Evolutionary conservation across 2,113 vertebrate genomes (phyloP).

Genomic region (mouse (Mus musculus)): GRCm39 chr15:13968001-13968500

Average conservation of each 20-base stretch:
- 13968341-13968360: conserved; percentile 81
- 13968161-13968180: conserved; percentile 40
- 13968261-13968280: conserved; percentile 65
- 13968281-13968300: conserved; percentile 72
- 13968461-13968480: conserved; percentile 73
- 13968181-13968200: conserved; percentile 40
- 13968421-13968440: conserved; percentile 74
- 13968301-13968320: conserved; percentile 76
- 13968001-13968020: neutral
- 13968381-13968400: conserved; percentile 71
- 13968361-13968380: conserved; percentile 75
- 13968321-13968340: conserved; percentile 77
- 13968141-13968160: conserved; percentile 12
- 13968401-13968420: conserved; percentile 80
- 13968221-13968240: conserved; percentile 25
- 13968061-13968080: neutral
- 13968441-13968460: conserved; percentile 76
- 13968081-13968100: conserved; percentile 6
- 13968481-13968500: conserved; percentile 78
- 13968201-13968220: conserved; percentile 42
- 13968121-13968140: neutral
- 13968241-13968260: conserved; percentile 10
- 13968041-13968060: neutral
- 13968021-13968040: neutral
- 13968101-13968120: neutral